phyloP scores from a whole-genome alignment of 2,888 invertebrate genomes.

The Phengaris alcon region DNA sequence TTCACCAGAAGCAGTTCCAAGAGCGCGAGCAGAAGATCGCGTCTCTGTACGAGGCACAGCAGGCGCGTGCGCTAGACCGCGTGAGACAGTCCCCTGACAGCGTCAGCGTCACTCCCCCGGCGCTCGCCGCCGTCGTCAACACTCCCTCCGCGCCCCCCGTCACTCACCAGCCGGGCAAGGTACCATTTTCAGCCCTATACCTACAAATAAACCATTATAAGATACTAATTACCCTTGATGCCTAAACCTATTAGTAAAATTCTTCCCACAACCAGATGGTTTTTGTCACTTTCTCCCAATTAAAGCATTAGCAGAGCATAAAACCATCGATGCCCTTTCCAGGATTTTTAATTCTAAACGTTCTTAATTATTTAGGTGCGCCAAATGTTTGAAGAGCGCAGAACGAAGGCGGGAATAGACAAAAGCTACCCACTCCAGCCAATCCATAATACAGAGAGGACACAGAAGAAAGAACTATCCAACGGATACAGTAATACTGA shows the following conservation, averaged over 20 bases:
- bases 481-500: constrained; percentile 58
- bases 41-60: constrained; percentile 83
- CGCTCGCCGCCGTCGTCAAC: neutral
- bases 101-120: constrained; percentile 37
- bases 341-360: neutral
- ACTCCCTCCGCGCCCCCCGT: constrained; percentile 35
- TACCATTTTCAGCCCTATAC: constrained; percentile 35
- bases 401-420: constrained; percentile 87
- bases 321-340: neutral
- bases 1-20: constrained; percentile 89
- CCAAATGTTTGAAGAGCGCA: constrained; percentile 91
- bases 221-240: neutral
- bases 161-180: constrained; percentile 64
- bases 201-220: neutral
- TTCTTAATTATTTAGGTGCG: constrained; percentile 79
- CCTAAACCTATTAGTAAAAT: too few species aligned
- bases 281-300: too few species aligned
- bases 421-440: constrained; percentile 90
- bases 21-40: constrained; percentile 89
- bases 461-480: constrained; percentile 54
- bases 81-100: constrained; percentile 46
- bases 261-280: too few species aligned
- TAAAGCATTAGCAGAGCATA: neutral
- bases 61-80: constrained; percentile 79
- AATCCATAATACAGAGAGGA: constrained; percentile 76